Percentiles rank a stretch among this genome's conserved stretches.
These are phyloP conservation scores for Baronia brevicornis DNA, from an alignment of 2,888 invertebrate genomes.

Conservation along the genomic window DNA sequence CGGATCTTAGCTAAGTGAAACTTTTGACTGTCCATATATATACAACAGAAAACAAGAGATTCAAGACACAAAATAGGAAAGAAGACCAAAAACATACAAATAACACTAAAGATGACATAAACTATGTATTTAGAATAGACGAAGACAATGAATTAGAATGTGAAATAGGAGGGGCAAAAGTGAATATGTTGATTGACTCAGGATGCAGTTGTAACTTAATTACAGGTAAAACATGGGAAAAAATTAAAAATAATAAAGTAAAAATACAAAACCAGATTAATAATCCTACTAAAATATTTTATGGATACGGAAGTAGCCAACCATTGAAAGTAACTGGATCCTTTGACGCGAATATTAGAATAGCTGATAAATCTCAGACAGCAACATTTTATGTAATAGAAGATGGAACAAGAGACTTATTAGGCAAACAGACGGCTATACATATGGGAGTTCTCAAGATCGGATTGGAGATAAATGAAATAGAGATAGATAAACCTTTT, in stretches of 20 bases:
- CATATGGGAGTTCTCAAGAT: conserved; percentile 3
- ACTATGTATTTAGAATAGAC: conserved; percentile 17
- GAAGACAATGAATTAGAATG: conserved; percentile 19
- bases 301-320: conserved; percentile 15
- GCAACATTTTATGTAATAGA: conserved; percentile 14
- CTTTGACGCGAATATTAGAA: conserved; percentile 6
- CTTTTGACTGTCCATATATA: no score
- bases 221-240: conserved; percentile 6
- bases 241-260: conserved; percentile 3
- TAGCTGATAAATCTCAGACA: background rate
- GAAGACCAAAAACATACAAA: no score
- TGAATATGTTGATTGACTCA: conserved; percentile 22
- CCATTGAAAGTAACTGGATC: conserved; percentile 12
- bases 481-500: conserved; percentile 2
- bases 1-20: no score
- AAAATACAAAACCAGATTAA: background rate
- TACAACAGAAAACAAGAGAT: background rate
- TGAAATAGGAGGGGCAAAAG: conserved; percentile 21
- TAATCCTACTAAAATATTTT: conserved; percentile 10
- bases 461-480: conserved; percentile 3
- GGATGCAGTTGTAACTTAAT: conserved; percentile 21
- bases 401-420: conserved; percentile 18
- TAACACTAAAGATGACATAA: conserved; percentile 9
- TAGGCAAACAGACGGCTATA: conserved; percentile 17
- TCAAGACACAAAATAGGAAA: background rate